Evolutionary conservation across 2,888 invertebrate species (phyloP).

Genomic region (Eueremaeus valkanovi): DNA sequence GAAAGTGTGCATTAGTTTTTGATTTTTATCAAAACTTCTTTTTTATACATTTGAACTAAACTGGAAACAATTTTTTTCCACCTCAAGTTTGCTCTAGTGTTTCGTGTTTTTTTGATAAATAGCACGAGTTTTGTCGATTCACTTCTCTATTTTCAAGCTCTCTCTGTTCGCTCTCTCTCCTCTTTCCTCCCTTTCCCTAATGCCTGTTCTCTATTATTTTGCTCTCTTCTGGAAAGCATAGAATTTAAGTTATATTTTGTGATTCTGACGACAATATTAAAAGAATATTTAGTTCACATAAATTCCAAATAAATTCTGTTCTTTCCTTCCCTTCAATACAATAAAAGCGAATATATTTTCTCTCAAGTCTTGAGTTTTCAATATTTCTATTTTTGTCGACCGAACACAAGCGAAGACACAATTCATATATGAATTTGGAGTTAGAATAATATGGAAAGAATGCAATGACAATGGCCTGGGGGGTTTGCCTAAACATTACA

Average conservation of each 20-base stretch:
- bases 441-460: constrained; percentile 17
- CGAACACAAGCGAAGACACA: background rate
- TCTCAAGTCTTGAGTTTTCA: background rate
- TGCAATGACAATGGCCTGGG: constrained; percentile 12
- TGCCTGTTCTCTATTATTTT: background rate
- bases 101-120: constrained; percentile 28
- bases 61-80: background rate
- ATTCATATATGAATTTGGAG: background rate
- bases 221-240: background rate
- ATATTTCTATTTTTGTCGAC: background rate
- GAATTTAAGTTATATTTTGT: constrained; percentile 28
- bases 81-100: background rate
- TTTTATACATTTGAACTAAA: constrained; percentile 19
- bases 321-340: no score
- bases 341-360: no score
- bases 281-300: background rate
- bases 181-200: background rate
- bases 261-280: constrained; percentile 1
- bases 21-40: constrained; percentile 35
- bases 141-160: background rate
- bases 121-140: constrained; percentile 24
- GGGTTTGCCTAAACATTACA: constrained; percentile 20
- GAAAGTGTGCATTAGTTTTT: constrained; percentile 25
- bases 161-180: background rate
- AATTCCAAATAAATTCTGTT: no score